A percentile compares a stretch with the other conserved stretches of the same genome.
Evolutionary conservation across 2,797 vertebrate genomes (phyloP).

Genomic region (Phylloscopus collybita): DNA sequence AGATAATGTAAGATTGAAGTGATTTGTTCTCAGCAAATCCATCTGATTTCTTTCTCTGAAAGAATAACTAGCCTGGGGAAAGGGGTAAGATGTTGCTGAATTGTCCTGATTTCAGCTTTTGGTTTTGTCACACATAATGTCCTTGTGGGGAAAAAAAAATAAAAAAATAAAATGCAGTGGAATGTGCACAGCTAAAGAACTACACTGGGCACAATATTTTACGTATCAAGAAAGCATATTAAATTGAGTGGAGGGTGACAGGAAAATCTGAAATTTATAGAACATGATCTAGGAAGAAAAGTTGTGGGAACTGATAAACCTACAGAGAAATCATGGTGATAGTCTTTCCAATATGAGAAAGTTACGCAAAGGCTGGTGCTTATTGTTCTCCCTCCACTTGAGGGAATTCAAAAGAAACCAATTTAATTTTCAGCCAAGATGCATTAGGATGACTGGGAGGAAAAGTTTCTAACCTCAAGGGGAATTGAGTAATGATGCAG

Average conservation of each 20-base stretch:
- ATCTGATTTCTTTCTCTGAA: background rate
- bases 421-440: conserved; percentile 70
- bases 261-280: conserved; percentile 15
- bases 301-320: conserved; percentile 56
- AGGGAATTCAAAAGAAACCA: conserved; percentile 67
- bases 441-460: conserved; percentile 55
- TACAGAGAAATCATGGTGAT: conserved; percentile 43
- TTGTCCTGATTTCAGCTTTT: conserved; percentile 7
- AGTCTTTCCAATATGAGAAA: conserved; percentile 30
- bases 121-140: background rate
- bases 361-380: conserved; percentile 51
- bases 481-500: conserved; percentile 58
- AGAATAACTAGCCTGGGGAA: background rate
- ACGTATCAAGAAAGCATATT: background rate
- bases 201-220: background rate
- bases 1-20: background rate
- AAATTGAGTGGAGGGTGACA: conserved; percentile 14
- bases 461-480: conserved; percentile 51
- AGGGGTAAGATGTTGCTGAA: background rate
- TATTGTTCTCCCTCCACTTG: conserved; percentile 60
- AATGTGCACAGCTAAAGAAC: background rate
- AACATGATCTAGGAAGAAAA: conserved; percentile 27
- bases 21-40: conserved; percentile 1
- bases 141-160: background rate
- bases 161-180: background rate